Evolutionary conservation across 2,888 invertebrate species (phyloP).

Genomic region (Rugalucina vietnamica): DNA sequence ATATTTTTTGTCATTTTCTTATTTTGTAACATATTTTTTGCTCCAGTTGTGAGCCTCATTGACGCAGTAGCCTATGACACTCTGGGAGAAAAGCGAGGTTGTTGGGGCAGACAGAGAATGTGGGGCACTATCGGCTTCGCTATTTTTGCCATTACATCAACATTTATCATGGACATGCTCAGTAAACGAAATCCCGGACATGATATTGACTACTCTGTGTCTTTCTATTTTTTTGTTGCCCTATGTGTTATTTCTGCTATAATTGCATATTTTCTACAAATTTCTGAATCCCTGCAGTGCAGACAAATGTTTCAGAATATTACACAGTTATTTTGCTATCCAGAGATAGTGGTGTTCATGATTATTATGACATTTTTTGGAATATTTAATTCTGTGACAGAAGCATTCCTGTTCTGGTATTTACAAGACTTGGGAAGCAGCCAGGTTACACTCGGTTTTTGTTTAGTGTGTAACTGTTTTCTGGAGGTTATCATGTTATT

Average conservation of each 20-base stretch:
- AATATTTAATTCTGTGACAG: slow-evolving; percentile 95
- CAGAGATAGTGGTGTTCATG: slow-evolving; percentile 92
- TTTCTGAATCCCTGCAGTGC: slow-evolving; percentile 69
- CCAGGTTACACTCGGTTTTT: slow-evolving; percentile 77
- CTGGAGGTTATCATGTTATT: slow-evolving; percentile 86
- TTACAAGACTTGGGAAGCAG: slow-evolving; percentile 84
- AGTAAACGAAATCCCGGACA: slow-evolving; percentile 38
- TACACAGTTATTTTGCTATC: slow-evolving; percentile 90
- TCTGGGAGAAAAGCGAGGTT: slow-evolving; percentile 88
- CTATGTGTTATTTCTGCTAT: slow-evolving; percentile 90
- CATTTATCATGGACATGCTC: slow-evolving; percentile 76
- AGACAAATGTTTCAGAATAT: slow-evolving; percentile 88
- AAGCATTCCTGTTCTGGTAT: slow-evolving; percentile 94
- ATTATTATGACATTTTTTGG: slow-evolving; percentile 92
- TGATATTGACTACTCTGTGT: slow-evolving; percentile 67
- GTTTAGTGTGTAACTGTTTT: slow-evolving; percentile 73
- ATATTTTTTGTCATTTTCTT: slow-evolving; percentile 92
- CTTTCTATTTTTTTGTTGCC: slow-evolving; percentile 85
- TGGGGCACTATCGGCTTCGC: slow-evolving; percentile 94
- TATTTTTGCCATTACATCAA: slow-evolving; percentile 84
- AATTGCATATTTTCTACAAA: slow-evolving; percentile 85
- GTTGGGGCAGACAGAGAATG: slow-evolving; percentile 93
- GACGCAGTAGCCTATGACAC: slow-evolving; percentile 94
- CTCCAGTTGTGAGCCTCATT: slow-evolving; percentile 94
- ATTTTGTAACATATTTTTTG: slow-evolving; percentile 91